Percentiles rank a stretch among this genome's conserved stretches.
Evolutionary conservation across 2,888 invertebrate genomes (phyloP).

Genomic region (Cheilosia urbana): DNA sequence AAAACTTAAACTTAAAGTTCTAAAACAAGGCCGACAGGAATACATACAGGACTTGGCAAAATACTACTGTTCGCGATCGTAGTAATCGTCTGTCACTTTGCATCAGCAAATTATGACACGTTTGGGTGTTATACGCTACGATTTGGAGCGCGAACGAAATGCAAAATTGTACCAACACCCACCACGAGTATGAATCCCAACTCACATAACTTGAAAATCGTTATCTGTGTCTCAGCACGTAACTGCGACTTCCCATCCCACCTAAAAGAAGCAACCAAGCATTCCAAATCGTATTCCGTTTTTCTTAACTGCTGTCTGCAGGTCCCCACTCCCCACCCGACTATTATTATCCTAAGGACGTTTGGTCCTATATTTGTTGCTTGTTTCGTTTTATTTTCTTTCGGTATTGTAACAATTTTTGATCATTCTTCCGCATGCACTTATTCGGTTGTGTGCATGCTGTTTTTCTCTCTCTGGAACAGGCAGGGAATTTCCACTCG

Average conservation of each 20-base stretch:
- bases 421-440: constrained; percentile 18
- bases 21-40: too few relatives aligned
- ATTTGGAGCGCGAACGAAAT: constrained; percentile 12
- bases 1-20: too few relatives aligned
- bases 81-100: constrained; percentile 29
- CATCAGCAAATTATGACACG: constrained; percentile 41
- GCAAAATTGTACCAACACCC: constrained; percentile 3
- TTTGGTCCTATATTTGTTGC: constrained; percentile 42
- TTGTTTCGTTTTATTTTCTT: constrained; percentile 13
- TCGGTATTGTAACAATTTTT: constrained; percentile 26
- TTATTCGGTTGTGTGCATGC: constrained; percentile 10
- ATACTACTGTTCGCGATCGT: not conserved
- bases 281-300: constrained; percentile 38
- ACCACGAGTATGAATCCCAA: not conserved
- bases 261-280: constrained; percentile 6
- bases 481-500: constrained; percentile 39
- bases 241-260: not conserved
- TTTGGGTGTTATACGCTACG: not conserved
- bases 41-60: not conserved
- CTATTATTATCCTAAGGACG: constrained; percentile 59
- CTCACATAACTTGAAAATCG: not conserved
- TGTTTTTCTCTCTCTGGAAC: constrained; percentile 24
- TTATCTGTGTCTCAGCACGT: constrained; percentile 11
- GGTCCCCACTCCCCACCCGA: constrained; percentile 29
- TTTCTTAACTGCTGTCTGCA: constrained; percentile 40